Base-by-base conservation (phyloP, 1,140 invertebrate genomes). In the Calycopis cecrops region DNA sequence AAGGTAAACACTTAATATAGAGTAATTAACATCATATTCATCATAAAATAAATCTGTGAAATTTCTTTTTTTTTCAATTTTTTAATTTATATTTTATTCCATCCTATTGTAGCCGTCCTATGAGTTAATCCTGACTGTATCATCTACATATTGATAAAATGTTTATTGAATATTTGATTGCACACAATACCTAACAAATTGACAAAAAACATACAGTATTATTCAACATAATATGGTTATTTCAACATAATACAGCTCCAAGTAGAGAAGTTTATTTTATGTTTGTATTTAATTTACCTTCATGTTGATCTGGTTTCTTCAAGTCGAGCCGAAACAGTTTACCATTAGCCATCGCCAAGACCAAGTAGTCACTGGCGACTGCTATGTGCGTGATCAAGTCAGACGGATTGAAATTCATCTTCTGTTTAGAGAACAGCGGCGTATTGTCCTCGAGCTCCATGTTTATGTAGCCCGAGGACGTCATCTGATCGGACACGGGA, bases 341-440 rank as follows among this genome's bases (percentile, higher is more conserved):
- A 71, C 94, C 93, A 76, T 96, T 96, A 17, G 92, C 91, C 92
- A 98, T 94, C 1, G 94, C 92, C 53, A 98, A 90, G 0, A 96
- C 92, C 37, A 98, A 88, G 69, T 92, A 92, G 73, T 97, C 95
- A 70, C 92, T 97, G 14, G 93, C 91, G 1, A 96, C 94, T 44
- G 90, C 92, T 17, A 97, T 85, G 73, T 97, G 93, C 14, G 93
- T 93, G 40, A 98, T 92, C 56, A 83, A 69, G 60, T 94, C 92
- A 0, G 92, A 90, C 10, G 96, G 94, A 63, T 92, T 91, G 65
- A 94, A 93, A 69, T 93, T 92, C 75, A 95, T 93, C 77, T 92
- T 94, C 53, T 92, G 91, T 71, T 94, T 95, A 9, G 90, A 92
- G 76, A 96, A 95, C 71, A 96, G 94, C 9, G 93, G 93, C 11